Evolutionary conservation across 2,888 invertebrate species (phyloP).

Genomic region (Napeogenes sylphis): DNA sequence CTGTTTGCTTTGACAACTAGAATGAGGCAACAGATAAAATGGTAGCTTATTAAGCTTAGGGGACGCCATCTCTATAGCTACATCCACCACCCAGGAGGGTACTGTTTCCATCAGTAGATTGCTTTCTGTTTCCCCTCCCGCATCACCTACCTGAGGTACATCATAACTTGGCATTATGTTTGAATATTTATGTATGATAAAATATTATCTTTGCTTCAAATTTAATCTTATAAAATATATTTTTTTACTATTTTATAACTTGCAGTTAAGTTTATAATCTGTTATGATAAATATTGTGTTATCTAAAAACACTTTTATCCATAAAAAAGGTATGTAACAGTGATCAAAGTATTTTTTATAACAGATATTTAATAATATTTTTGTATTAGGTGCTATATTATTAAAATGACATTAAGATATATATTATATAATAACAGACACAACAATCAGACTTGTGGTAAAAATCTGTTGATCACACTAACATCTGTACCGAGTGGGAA

Average conservation of each 20-base stretch:
- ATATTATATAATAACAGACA: no score
- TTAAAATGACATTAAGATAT: no score
- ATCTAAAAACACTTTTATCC: not conserved
- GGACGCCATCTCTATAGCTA: slow-evolving; percentile 94
- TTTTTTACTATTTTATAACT: no score
- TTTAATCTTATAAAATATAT: no score
- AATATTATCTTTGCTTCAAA: no score
- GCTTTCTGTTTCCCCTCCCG: slow-evolving; percentile 96
- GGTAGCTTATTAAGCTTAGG: slow-evolving; percentile 98
- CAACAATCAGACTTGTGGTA: no score
- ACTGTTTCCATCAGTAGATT: slow-evolving; percentile 94
- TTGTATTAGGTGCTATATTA: no score
- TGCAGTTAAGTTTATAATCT: no score
- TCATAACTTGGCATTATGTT: not conserved
- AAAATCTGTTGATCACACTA: no score
- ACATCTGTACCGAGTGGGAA: no score
- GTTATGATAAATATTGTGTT: not conserved
- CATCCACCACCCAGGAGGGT: slow-evolving; percentile 96
- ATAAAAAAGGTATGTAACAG: not conserved
- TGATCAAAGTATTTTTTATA: no score
- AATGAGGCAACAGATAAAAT: slow-evolving; percentile 97
- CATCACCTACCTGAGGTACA: slow-evolving; percentile 85
- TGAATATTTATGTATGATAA: slow-evolving; percentile 2
- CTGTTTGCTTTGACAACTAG: slow-evolving; percentile 83
- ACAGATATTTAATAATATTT: no score